Percentiles rank a stretch among this genome's conserved stretches.
Evolutionary conservation across 2,888 invertebrate species (phyloP).

Genomic region (Lasioglossum calceatum): DNA sequence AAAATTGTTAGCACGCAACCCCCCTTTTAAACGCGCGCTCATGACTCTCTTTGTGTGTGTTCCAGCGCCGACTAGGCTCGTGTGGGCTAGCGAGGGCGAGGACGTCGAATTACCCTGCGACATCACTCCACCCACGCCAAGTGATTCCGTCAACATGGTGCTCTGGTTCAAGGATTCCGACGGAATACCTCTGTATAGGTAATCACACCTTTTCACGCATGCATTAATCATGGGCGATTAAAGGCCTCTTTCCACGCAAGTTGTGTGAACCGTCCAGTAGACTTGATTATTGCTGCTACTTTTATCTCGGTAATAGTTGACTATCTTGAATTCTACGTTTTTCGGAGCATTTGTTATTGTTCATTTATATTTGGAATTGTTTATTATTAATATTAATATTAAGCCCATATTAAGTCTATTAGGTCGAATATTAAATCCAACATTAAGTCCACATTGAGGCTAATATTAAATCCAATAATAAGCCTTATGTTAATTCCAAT

Average conservation of each 20-base stretch:
- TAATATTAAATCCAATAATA: no score
- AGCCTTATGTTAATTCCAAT: no score
- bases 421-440: no score
- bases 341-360: not conserved
- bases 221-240: not conserved
- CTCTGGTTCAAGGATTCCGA: slow-evolving; percentile 96
- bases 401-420: no score
- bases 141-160: slow-evolving; percentile 91
- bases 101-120: slow-evolving; percentile 94
- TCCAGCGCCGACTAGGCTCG: slow-evolving; percentile 88
- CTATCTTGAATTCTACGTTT: no score
- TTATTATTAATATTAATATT: not conserved
- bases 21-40: not conserved
- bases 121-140: slow-evolving; percentile 89
- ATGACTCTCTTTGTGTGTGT: slow-evolving; percentile 66
- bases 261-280: no score
- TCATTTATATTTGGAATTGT: not conserved
- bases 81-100: slow-evolving; percentile 92
- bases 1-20: not conserved
- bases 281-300: no score
- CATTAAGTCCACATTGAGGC: no score
- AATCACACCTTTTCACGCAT: not conserved
- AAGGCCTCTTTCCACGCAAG: no score
- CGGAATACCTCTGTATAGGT: slow-evolving; percentile 95
- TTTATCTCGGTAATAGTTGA: no score